Evolutionary conservation across 2,888 invertebrate genomes (phyloP), one percentile per base, ranked within the genome.

Genomic region (Aphidius colemani): DNA sequence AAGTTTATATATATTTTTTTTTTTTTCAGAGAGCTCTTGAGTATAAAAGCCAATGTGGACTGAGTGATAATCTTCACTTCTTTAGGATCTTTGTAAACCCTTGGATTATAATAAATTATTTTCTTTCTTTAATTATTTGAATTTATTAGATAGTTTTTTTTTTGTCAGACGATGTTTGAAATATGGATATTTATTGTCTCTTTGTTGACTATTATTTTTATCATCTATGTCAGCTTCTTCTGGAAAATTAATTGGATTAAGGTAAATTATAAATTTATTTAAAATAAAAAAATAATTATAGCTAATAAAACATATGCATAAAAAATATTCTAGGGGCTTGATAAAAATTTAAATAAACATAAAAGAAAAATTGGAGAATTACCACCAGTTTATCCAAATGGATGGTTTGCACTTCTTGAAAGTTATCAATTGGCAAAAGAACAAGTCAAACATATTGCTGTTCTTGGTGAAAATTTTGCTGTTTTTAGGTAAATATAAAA

Each of bases 341-440:
- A 40, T 11, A 7, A 49, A 45, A 30, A 57, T 9, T 39, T 9
- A 39, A 30, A n/a, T 7, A 7, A 6, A 9, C 44, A 70, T 61
- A 70, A 67, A 48, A 82, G 90, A 7, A 85, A 85, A 63, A 82
- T 88, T 7, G 92, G 93, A 0, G 83, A 85, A 0, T 78, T 93
- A 3, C 95, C 94, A 0, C 95, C 95, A 0, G 92, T 93, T 0
- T 95, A 87, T 78, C 95, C 95, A 0, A 95, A 96, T 75, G 95
- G 95, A 0, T 96, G 96, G 96, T 95, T 91, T 73, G 89, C 88
- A 0, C 78, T 95, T 1, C 83, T 89, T 0, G 94, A 95, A 76
- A 90, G 90, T 4, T 81, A 84, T 7, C 84, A 87, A 0, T 75
- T 95, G 13, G 84, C 81, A 48, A 72, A 76, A 0, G 85, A 87